phyloP scores from a whole-genome alignment of 2,113 vertebrate genomes.

The Lophius piscatorius region DNA sequence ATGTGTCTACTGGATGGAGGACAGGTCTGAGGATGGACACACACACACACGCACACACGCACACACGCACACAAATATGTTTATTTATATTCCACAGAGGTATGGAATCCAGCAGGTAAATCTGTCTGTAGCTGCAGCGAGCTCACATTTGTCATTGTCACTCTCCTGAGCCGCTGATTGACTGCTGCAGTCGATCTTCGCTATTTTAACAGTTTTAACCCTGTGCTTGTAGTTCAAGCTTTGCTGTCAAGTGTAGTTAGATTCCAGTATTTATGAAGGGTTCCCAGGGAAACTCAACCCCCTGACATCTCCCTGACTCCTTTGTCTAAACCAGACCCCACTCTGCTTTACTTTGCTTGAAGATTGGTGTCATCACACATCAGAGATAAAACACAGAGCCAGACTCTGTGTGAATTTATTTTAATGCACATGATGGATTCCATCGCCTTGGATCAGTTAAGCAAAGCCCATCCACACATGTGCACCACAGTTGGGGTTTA shows the following conservation, averaged over 20 bases:
- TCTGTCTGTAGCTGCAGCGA: slow-evolving; percentile 8
- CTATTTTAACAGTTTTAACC: slow-evolving; percentile 19
- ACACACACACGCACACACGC: slow-evolving; percentile 37
- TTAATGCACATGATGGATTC: slow-evolving; percentile 24
- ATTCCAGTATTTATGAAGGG: slow-evolving; percentile 30
- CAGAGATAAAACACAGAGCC: slow-evolving; percentile 45
- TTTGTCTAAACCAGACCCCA: slow-evolving; percentile 50
- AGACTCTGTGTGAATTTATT: slow-evolving; percentile 13
- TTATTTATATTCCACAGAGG: slow-evolving; percentile 17
- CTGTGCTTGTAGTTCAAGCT: slow-evolving; percentile 6
- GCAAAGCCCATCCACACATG: background rate
- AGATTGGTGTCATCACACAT: slow-evolving; percentile 29
- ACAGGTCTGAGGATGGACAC: slow-evolving; percentile 82
- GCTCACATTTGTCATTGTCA: slow-evolving; percentile 20
- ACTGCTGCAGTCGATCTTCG: slow-evolving; percentile 1
- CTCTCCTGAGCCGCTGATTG: background rate
- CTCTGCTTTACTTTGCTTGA: slow-evolving; percentile 49
- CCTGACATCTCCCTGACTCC: slow-evolving; percentile 28
- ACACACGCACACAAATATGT: too few relatives aligned
- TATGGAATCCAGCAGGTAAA: slow-evolving; percentile 6
- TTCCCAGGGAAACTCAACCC: slow-evolving; percentile 24
- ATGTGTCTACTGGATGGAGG: slow-evolving; percentile 87
- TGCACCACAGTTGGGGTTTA: background rate
- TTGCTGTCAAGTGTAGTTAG: slow-evolving; percentile 8
- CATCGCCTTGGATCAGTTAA: background rate